Evolutionary conservation across 1,140 invertebrate genomes (phyloP), one percentile per base, ranked within the genome.

Genomic region (Papilio polyxenes): DNA sequence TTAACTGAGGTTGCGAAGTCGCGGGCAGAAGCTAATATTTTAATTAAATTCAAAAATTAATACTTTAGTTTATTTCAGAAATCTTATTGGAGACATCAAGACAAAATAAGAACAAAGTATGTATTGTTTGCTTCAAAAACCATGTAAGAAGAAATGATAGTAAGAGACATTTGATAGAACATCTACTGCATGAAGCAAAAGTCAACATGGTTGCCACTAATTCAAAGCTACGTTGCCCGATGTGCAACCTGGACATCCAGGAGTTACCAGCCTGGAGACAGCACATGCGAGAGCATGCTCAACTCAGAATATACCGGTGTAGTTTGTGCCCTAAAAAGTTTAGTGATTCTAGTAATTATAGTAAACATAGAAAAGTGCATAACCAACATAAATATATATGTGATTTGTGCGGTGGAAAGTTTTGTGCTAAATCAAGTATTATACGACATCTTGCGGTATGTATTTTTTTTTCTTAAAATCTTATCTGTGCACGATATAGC

Each of bases 351-450:
- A 77, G 75, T 23, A 53, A 53, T 17, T 77, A 15, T 49, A 31
- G 49, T 51, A 53, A 51, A 31, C 75, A 77, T 53, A 53, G 51
- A 11, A 77, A 77, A 77, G 48, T 53, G 20, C 75, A 77, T 37
- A 77, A 77, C 10, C 5, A 23, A 23, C 31, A 31, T n/a, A 31
- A n/a, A 37, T 77, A 51, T 23, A 56, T 53, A 8, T 77, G 75
- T 77, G 75, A 77, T 31, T 20, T 23, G 75, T 77, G 75, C 49
- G 75, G 51, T 53, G 49, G 75, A 7, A 77, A 77, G 49, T 77
- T 31, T 37, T n/a, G 49, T 15, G 49, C 75, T 3, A 77, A 51
- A 56, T 2, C 11, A 4, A 31, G 75, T 2, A 53, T 77, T 10
- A 77, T 77, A 11, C 11, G 7, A 49, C 75, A 77, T 56, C 2